phyloP scores from a whole-genome alignment of 2,113 vertebrate genomes.

The Cygnus atratus region DNA sequence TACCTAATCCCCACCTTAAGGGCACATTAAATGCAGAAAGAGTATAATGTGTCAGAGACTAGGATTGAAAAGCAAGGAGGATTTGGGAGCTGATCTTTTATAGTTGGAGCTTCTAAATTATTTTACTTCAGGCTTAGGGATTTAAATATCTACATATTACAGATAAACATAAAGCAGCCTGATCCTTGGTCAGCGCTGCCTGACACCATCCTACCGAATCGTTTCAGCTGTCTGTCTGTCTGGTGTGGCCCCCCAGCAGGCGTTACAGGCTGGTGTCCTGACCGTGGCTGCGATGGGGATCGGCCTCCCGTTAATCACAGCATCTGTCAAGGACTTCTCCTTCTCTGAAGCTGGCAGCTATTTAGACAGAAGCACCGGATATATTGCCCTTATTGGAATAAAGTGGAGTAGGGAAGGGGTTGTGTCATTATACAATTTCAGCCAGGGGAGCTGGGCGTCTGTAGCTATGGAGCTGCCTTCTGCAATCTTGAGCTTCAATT shows the following conservation, averaged over 20 bases:
- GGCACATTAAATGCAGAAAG: conserved; percentile 27
- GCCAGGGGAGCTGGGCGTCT: neutral
- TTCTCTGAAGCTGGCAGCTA: neutral
- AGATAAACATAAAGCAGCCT: neutral
- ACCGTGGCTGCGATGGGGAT: neutral
- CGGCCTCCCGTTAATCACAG: neutral
- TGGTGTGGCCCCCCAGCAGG: accelerated
- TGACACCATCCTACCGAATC: neutral
- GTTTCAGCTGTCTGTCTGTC: neutral
- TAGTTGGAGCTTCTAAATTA: conserved; percentile 43
- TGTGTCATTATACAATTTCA: accelerated
- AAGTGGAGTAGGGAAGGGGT: neutral
- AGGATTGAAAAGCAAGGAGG: neutral
- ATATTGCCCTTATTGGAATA: neutral
- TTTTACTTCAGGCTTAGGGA: conserved; percentile 45
- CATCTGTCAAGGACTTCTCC: neutral
- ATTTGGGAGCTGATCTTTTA: conserved; percentile 35
- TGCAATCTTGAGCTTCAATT: neutral
- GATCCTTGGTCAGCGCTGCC: neutral
- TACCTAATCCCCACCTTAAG: conserved; percentile 56
- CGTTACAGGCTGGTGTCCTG: accelerated
- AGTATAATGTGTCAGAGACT: neutral
- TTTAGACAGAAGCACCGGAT: neutral
- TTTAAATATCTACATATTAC: conserved; percentile 13
- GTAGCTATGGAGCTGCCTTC: neutral